These are phyloP conservation scores for Notolepis coatsorum DNA, from an alignment of 2,797 vertebrate species.

Conservation along the genomic window DNA sequence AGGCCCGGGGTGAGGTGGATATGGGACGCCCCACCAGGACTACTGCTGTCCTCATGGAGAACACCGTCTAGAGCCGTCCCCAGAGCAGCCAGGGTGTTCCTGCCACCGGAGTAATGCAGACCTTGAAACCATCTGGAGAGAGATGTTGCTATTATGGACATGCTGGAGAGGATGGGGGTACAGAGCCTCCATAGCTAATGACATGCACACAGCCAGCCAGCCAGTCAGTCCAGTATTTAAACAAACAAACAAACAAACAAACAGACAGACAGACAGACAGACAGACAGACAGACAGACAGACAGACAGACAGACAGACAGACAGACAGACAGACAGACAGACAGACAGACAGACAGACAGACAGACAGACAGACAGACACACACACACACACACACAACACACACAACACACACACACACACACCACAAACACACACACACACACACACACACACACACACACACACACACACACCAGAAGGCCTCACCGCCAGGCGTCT, in stretches of 20 bases:
- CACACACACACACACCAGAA: conserved; percentile 7
- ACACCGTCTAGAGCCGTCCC: conserved; percentile 77
- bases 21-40: conserved; percentile 37
- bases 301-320: neutral
- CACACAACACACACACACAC: neutral
- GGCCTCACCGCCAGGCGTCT: conserved; percentile 81
- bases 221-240: neutral
- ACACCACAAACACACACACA: conserved; percentile 12
- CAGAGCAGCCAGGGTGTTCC: conserved; percentile 80
- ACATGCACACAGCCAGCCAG: neutral
- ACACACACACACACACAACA: neutral
- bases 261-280: neutral
- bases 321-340: neutral
- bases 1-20: conserved; percentile 74
- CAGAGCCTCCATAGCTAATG: neutral
- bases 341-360: neutral
- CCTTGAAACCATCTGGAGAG: conserved; percentile 81
- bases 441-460: conserved; percentile 17
- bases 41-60: conserved; percentile 56
- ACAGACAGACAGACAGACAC: neutral
- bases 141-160: neutral
- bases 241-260: too few relatives aligned
- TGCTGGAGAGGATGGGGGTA: neutral
- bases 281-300: neutral
- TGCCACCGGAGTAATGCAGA: conserved; percentile 75